Conservation (phyloP, 1,140 invertebrate species). For the Drosophila leontia region DNA sequence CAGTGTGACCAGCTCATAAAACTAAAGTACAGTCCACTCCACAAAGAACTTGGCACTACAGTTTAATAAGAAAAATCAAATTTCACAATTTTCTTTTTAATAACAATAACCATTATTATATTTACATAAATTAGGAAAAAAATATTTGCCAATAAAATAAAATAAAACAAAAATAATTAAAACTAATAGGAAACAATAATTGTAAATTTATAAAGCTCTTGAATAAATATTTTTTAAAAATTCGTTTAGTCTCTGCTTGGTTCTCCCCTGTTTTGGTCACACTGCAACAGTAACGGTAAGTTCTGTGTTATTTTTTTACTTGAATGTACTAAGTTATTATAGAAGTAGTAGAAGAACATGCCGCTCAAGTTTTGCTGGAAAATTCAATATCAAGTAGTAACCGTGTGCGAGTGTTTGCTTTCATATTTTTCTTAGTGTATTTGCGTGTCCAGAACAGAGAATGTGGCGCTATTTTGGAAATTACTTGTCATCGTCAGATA, state of each 20-base stretch:
- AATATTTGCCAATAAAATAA: not conserved
- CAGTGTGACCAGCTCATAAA: slow-evolving; percentile 32
- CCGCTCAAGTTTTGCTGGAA: slow-evolving; percentile 57
- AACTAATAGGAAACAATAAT: not conserved
- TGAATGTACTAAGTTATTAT: slow-evolving; percentile 13
- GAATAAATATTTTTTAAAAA: not conserved
- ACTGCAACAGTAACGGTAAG: slow-evolving; percentile 30
- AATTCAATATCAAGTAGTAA: slow-evolving; percentile 28
- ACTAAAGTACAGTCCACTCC: slow-evolving; percentile 1
- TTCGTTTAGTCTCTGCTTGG: slow-evolving; percentile 1
- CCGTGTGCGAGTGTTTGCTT: slow-evolving; percentile 35
- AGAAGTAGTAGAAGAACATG: slow-evolving; percentile 41
- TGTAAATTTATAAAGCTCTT: too few relatives aligned
- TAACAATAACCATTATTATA: not conserved
- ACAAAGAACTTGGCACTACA: not conserved
- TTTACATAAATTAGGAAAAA: not conserved
- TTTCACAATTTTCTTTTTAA: not conserved
- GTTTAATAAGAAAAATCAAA: not conserved
- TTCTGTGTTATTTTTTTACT: slow-evolving; percentile 8
- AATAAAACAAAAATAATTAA: not conserved
- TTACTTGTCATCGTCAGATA: slow-evolving; percentile 23
- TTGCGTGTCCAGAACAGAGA: slow-evolving; percentile 51
- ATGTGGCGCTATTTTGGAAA: slow-evolving; percentile 36
- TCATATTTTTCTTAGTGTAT: slow-evolving; percentile 26
- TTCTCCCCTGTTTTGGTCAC: slow-evolving; percentile 38